Percentiles rank a stretch among this genome's conserved stretches.
These are phyloP conservation scores for Stichodactyla helianthus DNA, from an alignment of 64 coral and sea anemone genomes.

Conservation along the genomic window DNA sequence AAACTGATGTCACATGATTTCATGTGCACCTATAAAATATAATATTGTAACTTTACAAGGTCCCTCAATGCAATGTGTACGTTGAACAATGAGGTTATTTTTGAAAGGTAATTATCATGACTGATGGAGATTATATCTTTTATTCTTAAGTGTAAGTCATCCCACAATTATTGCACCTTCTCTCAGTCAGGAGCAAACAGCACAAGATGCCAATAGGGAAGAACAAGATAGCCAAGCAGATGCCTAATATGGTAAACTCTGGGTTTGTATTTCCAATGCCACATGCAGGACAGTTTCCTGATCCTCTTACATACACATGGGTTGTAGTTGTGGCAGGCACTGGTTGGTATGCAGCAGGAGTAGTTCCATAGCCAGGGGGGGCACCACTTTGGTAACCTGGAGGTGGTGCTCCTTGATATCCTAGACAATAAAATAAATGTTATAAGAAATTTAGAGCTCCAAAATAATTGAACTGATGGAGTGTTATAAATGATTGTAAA, in stretches of 20 bases:
- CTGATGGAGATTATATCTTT: too few species aligned
- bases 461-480: too few species aligned
- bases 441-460: too few species aligned
- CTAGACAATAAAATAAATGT: background rate
- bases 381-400: slow-evolving; percentile 69
- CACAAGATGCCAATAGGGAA: slow-evolving; percentile 80
- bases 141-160: slow-evolving; percentile 55
- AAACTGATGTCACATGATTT: too few species aligned
- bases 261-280: slow-evolving; percentile 35
- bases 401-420: background rate
- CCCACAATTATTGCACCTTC: slow-evolving; percentile 66
- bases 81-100: too few species aligned
- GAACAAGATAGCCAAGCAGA: slow-evolving; percentile 68
- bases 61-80: too few species aligned
- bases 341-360: slow-evolving; percentile 55
- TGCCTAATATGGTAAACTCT: slow-evolving; percentile 53
- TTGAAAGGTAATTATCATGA: too few species aligned
- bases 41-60: too few species aligned
- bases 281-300: slow-evolving; percentile 74
- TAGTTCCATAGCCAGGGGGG: slow-evolving; percentile 3
- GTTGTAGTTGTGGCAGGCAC: slow-evolving; percentile 13
- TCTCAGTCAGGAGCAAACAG: slow-evolving; percentile 76
- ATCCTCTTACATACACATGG: slow-evolving; percentile 43
- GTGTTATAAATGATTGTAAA: too few species aligned
- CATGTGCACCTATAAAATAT: too few species aligned